Conservation (phyloP, 2,888 invertebrate species). For the Deilephila porcellus region DNA sequence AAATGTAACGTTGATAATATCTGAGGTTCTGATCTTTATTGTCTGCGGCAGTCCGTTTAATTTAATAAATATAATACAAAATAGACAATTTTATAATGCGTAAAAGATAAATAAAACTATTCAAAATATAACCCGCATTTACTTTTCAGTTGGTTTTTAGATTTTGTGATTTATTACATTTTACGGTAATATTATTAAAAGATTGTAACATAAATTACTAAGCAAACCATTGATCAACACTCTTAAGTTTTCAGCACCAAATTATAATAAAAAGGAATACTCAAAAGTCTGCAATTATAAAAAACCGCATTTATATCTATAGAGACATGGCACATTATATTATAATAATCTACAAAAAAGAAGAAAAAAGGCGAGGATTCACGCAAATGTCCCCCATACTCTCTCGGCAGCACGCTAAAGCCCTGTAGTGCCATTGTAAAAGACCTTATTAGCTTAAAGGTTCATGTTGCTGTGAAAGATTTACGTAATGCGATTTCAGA, state of each 20-base stretch:
- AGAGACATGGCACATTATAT: too few species aligned
- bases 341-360: not conserved
- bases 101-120: not conserved
- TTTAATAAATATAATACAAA: not conserved
- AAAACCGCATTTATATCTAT: too few species aligned
- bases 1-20: conserved; percentile 14
- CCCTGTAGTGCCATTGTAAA: conserved; percentile 50
- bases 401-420: conserved; percentile 44
- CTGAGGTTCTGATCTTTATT: not conserved
- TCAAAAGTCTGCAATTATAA: too few species aligned
- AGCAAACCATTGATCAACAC: too few species aligned
- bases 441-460: conserved; percentile 67
- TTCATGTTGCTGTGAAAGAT: conserved; percentile 63
- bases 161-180: too few species aligned
- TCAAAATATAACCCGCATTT: too few species aligned
- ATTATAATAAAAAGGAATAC: too few species aligned
- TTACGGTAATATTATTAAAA: too few species aligned
- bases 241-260: too few species aligned
- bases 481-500: conserved; percentile 67
- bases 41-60: not conserved
- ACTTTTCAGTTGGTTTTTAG: too few species aligned
- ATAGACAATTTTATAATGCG: not conserved
- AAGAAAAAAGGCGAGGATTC: not conserved
- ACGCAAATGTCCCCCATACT: conserved; percentile 15
- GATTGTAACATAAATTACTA: too few species aligned